Percentiles rank a stretch among this genome's conserved stretches.
Conservation (phyloP, 2,888 invertebrate genomes). For the Mythimna loreyi region DNA sequence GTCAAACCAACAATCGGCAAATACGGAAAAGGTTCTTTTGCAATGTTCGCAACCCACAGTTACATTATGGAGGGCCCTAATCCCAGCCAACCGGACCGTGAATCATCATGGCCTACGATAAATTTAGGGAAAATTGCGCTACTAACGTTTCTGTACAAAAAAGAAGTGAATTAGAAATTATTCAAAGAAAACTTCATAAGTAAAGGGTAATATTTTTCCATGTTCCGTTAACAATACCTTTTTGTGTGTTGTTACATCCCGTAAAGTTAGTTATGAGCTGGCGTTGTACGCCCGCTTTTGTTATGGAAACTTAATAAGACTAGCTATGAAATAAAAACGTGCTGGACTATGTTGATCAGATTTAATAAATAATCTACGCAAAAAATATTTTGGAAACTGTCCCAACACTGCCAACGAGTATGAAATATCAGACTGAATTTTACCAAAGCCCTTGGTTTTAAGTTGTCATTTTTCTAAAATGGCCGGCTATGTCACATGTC, state of each 20-base stretch:
- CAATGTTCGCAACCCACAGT: conserved; percentile 39
- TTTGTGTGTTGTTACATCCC: conserved; percentile 40
- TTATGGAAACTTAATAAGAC: conserved; percentile 33
- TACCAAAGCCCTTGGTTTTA: not conserved
- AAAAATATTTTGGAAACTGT: not conserved
- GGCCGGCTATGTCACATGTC: not conserved
- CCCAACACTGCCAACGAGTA: not conserved
- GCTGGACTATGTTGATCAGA: conserved; percentile 1
- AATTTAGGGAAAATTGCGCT: conserved; percentile 55
- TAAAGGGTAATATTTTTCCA: conserved; percentile 32
- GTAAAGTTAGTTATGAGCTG: conserved; percentile 36
- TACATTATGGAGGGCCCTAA: conserved; percentile 48
- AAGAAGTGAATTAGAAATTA: conserved; percentile 46
- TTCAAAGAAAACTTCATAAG: conserved; percentile 42
- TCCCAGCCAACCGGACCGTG: conserved; percentile 54
- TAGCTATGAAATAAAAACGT: conserved; percentile 25
- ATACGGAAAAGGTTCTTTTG: conserved; percentile 50
- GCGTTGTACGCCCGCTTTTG: conserved; percentile 29
- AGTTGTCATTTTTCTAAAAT: not conserved
- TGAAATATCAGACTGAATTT: not conserved
- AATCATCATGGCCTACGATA: conserved; percentile 55
- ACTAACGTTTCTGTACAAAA: conserved; percentile 40
- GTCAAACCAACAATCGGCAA: conserved; percentile 52
- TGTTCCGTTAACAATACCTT: conserved; percentile 43
- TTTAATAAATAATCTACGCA: conserved; percentile 1